Base-by-base conservation (phyloP, 2,113 vertebrate genomes). In the Ellobius talpinus region DNA sequence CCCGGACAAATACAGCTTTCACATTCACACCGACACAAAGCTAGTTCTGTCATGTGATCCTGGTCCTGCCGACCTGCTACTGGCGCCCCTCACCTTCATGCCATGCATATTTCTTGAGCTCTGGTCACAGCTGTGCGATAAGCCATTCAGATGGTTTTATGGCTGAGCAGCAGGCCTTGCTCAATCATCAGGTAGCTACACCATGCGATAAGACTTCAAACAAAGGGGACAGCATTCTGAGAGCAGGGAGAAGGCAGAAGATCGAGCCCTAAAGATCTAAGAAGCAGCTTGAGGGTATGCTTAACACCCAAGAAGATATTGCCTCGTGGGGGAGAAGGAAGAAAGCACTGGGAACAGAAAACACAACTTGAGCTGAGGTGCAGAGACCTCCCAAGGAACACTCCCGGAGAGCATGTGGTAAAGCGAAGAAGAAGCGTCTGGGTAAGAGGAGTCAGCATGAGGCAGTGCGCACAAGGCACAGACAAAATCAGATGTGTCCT, bases 401-500 rank as follows among this genome's bases (percentile, higher is more conserved):
- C 47, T 33, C 31, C 31, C 5, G 1, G 12, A 82, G n/a, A 39
- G 52, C 66, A 4, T 0, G 7, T 2, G 33, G 5, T 65, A 61
- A 6, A 76, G 23, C 14, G 0, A 3, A 78, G 45, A 3, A 78
- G 45, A 87, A 24, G n/a, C 7, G 3, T 24, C 24, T 24, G 39
- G 23, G 52, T 16, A 0, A 39, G 26, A 42, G 21, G 61, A 39
- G 52, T 50, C 52, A 36, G 36, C 1, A 3, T 1, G 31, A 72
- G 77, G 31, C 16, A 16, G 13, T 0, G 29, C 29, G 45, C 3
- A n/a, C 14, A 36, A 65, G 52, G 36, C 26, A 1, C 12, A 52
- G 58, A 39, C 52, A 73, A 55, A 89, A 73, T 0, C 63, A 63
- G 10, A 52, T 65, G 63, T 23, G 12, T 50, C 70, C 63, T 81